A percentile compares a stretch with the other conserved stretches of the same genome.
Conservation (phyloP, 2,797 vertebrate genomes). For the Danio jaintianensis region DNA sequence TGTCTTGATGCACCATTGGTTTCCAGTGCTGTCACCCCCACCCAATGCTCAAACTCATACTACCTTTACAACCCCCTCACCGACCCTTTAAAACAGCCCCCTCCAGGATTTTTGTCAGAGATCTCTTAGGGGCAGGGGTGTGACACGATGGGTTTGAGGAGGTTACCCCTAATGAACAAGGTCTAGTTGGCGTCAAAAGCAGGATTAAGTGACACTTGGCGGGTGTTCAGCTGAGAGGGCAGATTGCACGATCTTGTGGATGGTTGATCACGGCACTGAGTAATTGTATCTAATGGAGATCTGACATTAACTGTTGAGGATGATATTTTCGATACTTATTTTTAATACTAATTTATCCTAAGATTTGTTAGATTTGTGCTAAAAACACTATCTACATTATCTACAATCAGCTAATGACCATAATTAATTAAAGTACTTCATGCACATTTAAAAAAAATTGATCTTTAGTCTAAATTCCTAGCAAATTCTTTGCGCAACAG, state of each 20-base stretch:
- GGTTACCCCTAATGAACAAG: constrained; percentile 63
- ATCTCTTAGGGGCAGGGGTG: constrained; percentile 74
- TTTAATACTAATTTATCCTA: neutral
- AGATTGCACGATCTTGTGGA: constrained; percentile 6
- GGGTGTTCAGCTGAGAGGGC: constrained; percentile 23
- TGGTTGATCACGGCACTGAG: neutral
- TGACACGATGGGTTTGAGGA: constrained; percentile 73
- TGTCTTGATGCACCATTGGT: constrained; percentile 78
- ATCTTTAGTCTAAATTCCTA: too few relatives aligned
- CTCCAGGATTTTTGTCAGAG: constrained; percentile 59
- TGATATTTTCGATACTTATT: neutral
- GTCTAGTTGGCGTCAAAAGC: constrained; percentile 51
- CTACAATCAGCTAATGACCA: neutral
- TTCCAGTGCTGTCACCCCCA: constrained; percentile 77
- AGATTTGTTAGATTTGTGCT: neutral
- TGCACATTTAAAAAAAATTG: too few relatives aligned
- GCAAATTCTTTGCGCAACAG: too few relatives aligned
- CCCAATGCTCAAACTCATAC: constrained; percentile 73
- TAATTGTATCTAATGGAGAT: neutral
- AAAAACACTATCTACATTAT: neutral
- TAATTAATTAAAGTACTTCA: too few relatives aligned
- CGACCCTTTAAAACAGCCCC: constrained; percentile 74
- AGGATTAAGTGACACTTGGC: constrained; percentile 39
- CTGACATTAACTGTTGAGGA: neutral
- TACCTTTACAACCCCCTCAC: constrained; percentile 63